Evolutionary conservation across 2,888 invertebrate species (phyloP).

Genomic region (Epirrhoe alternata): DNA sequence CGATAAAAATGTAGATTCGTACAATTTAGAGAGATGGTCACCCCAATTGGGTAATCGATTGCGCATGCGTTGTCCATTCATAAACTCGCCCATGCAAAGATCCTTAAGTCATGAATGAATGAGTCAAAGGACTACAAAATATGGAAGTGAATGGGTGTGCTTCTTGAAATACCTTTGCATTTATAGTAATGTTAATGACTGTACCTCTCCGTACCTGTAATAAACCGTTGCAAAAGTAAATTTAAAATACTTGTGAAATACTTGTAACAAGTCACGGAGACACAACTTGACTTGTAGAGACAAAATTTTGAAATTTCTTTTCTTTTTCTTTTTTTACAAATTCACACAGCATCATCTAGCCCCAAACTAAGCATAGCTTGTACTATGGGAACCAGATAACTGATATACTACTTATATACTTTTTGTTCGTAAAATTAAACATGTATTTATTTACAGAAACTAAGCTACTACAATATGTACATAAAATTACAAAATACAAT

Average conservation of each 20-base stretch:
- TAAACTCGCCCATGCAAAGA: conserved; percentile 55
- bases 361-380: too few relatives aligned
- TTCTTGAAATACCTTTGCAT: conserved; percentile 27
- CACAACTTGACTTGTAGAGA: too few relatives aligned
- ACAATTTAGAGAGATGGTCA: conserved; percentile 1
- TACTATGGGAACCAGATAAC: too few relatives aligned
- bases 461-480: too few relatives aligned
- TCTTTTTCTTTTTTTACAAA: too few relatives aligned
- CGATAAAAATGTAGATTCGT: background rate
- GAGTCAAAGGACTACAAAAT: conserved; percentile 27
- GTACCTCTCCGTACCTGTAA: conserved; percentile 4
- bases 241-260: background rate
- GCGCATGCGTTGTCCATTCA: conserved; percentile 62
- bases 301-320: too few relatives aligned
- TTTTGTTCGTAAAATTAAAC: too few relatives aligned
- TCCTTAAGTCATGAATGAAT: conserved; percentile 48
- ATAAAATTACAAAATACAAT: too few relatives aligned
- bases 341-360: too few relatives aligned
- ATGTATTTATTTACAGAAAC: too few relatives aligned
- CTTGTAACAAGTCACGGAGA: too few relatives aligned
- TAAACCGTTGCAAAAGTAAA: conserved; percentile 8
- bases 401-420: too few relatives aligned
- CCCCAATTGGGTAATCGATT: conserved; percentile 58
- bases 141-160: conserved; percentile 29
- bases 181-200: conserved; percentile 14